Conservation (phyloP, 1,140 invertebrate species). For the Araneus ventricosus region DNA sequence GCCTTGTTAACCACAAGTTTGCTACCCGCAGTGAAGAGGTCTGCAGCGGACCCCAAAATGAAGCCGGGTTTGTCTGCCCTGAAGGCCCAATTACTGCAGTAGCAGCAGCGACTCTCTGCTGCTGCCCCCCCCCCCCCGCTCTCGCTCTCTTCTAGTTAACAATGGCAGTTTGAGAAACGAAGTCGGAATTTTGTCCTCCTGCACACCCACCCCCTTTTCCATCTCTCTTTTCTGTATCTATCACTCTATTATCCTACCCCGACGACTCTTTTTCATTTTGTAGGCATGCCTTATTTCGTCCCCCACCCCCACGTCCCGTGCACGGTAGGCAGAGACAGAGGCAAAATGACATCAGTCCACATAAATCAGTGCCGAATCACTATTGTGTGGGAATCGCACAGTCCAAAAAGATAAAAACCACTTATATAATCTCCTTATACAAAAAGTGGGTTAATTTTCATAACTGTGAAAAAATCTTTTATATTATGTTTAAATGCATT, state of each 20-base stretch:
- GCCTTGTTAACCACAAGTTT: conserved; percentile 75
- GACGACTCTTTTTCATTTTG: conserved; percentile 72
- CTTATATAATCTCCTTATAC: no score
- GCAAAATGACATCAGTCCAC: conserved; percentile 21
- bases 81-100: conserved; percentile 72
- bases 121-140: not conserved
- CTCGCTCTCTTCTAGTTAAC: conserved; percentile 72
- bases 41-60: conserved; percentile 37
- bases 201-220: not conserved
- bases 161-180: conserved; percentile 66
- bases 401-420: no score
- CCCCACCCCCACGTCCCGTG: not conserved
- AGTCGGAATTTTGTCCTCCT: conserved; percentile 53
- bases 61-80: conserved; percentile 67
- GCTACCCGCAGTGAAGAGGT: conserved; percentile 70
- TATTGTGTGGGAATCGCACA: not conserved
- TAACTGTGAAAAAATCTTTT: no score
- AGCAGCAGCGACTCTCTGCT: conserved; percentile 15
- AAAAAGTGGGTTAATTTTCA: no score
- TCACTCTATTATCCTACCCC: conserved; percentile 71
- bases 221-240: conserved; percentile 39
- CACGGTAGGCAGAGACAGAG: not conserved
- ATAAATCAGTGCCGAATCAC: not conserved
- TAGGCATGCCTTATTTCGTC: conserved; percentile 67
- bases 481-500: no score